These are phyloP conservation scores for Halocaridina rubra DNA, from an alignment of 2,888 invertebrate species.

Conservation along the genomic window DNA sequence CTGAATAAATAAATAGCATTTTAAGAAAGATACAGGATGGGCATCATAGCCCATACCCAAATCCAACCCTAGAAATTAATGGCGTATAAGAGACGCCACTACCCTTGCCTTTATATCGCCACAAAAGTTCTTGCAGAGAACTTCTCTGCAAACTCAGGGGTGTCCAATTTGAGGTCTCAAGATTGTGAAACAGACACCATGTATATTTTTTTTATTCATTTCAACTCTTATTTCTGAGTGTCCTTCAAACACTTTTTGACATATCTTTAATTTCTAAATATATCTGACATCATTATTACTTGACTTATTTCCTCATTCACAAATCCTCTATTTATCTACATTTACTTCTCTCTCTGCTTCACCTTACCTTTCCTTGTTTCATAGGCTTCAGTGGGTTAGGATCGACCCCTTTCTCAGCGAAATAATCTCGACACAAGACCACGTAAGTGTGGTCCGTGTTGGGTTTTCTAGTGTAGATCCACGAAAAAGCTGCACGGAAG, in stretches of 20 bases:
- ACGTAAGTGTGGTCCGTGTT: slow-evolving; percentile 1
- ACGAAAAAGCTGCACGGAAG: slow-evolving; percentile 51
- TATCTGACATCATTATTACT: neutral
- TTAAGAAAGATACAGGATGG: too few relatives aligned
- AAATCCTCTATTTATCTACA: neutral
- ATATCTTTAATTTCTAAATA: neutral
- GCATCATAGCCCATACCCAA: too few relatives aligned
- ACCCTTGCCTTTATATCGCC: too few relatives aligned
- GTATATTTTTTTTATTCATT: neutral
- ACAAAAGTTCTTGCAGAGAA: too few relatives aligned
- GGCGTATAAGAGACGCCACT: too few relatives aligned
- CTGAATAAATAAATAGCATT: too few relatives aligned
- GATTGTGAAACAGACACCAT: neutral
- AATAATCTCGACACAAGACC: slow-evolving; percentile 1
- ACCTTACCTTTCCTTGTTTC: slow-evolving; percentile 44
- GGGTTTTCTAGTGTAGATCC: slow-evolving; percentile 38
- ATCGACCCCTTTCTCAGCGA: slow-evolving; percentile 13
- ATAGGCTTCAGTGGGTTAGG: slow-evolving; percentile 10
- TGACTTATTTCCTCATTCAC: neutral
- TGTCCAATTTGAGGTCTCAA: too few relatives aligned
- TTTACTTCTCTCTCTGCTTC: neutral
- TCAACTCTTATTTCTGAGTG: neutral
- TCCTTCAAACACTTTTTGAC: neutral
- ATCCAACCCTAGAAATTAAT: too few relatives aligned
- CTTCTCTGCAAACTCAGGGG: too few relatives aligned